Percentiles rank a stretch among this genome's conserved stretches.
phyloP scores from a whole-genome alignment of 2,888 invertebrate genomes.

The Ophioninae sp. region DNA sequence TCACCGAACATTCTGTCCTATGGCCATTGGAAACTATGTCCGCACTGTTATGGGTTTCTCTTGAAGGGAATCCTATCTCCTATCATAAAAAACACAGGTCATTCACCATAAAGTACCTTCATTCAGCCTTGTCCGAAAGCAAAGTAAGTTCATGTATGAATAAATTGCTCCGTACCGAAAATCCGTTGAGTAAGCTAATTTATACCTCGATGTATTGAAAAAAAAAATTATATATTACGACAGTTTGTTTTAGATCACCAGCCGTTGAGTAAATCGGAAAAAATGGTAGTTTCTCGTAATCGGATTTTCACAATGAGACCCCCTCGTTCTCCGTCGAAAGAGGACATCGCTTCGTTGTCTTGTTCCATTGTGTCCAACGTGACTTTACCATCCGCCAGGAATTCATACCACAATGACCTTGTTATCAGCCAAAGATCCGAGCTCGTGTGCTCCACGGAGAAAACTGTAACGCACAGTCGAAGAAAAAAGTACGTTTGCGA shows the following conservation, averaged over 20 bases:
- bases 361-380: conserved; percentile 66
- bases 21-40: conserved; percentile 83
- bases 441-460: conserved; percentile 61
- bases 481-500: conserved; percentile 78
- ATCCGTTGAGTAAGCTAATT: neutral
- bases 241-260: conserved; percentile 83
- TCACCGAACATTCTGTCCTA: conserved; percentile 84
- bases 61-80: conserved; percentile 85
- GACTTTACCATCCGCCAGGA: conserved; percentile 44
- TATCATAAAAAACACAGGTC: conserved; percentile 84
- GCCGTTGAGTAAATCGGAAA: conserved; percentile 83
- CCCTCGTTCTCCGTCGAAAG: conserved; percentile 62
- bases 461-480: conserved; percentile 60
- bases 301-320: conserved; percentile 69
- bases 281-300: conserved; percentile 78
- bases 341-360: conserved; percentile 63
- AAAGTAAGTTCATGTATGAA: conserved; percentile 75
- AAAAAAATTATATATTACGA: conserved; percentile 21
- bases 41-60: conserved; percentile 82
- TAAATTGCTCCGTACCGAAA: neutral
- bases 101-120: conserved; percentile 83
- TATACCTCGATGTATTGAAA: no score
- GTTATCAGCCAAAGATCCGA: conserved; percentile 60
- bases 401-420: conserved; percentile 50
- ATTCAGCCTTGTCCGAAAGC: conserved; percentile 82